A percentile compares a stretch with the other conserved stretches of the same genome.
These are phyloP conservation scores for Andrena haemorrhoa DNA, from an alignment of 2,888 invertebrate genomes.

Conservation along the genomic window DNA sequence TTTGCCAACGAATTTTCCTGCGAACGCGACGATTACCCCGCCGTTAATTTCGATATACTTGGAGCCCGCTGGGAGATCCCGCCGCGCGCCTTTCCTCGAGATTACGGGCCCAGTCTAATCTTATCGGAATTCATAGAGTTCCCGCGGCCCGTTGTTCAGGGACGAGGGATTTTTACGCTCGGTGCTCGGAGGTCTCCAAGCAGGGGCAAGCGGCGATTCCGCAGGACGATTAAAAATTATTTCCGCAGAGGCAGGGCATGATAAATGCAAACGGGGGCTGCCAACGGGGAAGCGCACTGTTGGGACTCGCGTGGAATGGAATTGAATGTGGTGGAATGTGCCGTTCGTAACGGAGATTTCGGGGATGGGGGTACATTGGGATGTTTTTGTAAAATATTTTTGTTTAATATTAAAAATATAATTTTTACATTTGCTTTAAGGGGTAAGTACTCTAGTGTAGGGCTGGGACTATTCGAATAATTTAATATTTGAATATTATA, in stretches of 20 bases:
- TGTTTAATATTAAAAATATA: too few relatives aligned
- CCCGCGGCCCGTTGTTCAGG: constrained; percentile 4
- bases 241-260: neutral
- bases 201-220: neutral
- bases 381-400: too few relatives aligned
- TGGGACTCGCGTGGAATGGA: neutral
- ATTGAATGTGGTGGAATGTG: neutral
- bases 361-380: too few relatives aligned
- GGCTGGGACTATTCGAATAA: too few relatives aligned
- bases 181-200: neutral
- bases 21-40: constrained; percentile 25
- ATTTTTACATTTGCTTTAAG: too few relatives aligned
- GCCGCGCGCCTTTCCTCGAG: neutral
- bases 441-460: too few relatives aligned
- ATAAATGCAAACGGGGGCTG: constrained; percentile 8
- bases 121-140: constrained; percentile 30
- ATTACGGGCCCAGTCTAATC: constrained; percentile 31
- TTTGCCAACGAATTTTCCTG: constrained; percentile 32
- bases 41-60: constrained; percentile 47
- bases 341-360: too few relatives aligned
- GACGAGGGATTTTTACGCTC: constrained; percentile 20
- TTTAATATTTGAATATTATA: too few relatives aligned
- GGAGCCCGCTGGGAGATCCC: neutral
- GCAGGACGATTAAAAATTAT: constrained; percentile 25
- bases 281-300: neutral